Conservation (phyloP, 2,113 vertebrate species). For the Camelus dromedarius region DNA sequence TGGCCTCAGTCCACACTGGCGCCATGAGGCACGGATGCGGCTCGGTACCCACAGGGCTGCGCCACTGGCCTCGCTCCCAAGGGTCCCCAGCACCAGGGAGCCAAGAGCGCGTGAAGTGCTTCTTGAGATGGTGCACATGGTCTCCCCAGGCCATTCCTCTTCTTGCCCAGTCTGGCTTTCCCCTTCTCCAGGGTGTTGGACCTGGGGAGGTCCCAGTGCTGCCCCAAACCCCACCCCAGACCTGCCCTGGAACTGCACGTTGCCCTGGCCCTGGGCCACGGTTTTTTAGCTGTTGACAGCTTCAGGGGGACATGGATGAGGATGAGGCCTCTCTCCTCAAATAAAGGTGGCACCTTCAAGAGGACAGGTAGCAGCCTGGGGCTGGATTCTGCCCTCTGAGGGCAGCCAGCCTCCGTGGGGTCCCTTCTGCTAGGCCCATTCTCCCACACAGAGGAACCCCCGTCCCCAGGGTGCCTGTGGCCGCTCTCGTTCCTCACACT, state of each 20-base stretch:
- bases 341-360: not conserved
- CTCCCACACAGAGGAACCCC: not conserved
- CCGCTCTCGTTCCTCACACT: not conserved
- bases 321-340: not conserved
- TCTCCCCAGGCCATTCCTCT: fast-evolving
- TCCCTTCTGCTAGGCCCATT: not conserved
- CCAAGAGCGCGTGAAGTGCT: not conserved
- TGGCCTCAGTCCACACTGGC: not conserved
- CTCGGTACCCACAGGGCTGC: not conserved
- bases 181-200: not conserved
- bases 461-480: not conserved
- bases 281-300: not conserved
- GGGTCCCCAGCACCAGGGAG: not conserved
- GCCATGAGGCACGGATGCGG: not conserved
- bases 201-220: not conserved
- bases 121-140: fast-evolving
- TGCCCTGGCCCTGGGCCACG: not conserved
- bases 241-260: not conserved
- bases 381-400: not conserved
- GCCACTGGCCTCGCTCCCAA: not conserved
- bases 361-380: not conserved
- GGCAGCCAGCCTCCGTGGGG: not conserved
- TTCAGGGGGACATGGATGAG: not conserved
- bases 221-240: not conserved
- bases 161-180: not conserved